A percentile compares a stretch with the other conserved stretches of the same genome.
Conservation (phyloP, 1,140 invertebrate species). For the Centruroides sculpturatus region DNA sequence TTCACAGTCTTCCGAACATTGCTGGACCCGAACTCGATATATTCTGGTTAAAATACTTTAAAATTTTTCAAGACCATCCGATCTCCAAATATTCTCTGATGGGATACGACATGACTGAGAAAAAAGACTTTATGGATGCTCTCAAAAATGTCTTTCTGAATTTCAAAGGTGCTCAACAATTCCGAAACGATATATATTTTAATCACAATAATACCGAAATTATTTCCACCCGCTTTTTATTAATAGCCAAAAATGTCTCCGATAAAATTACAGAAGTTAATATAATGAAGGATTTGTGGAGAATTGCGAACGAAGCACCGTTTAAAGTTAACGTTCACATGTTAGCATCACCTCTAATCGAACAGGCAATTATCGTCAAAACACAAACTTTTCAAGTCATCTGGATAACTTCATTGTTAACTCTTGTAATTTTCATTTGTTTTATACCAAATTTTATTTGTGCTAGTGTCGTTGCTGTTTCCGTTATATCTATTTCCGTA, state of each 20-base stretch:
- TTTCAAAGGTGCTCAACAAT: conserved; percentile 36
- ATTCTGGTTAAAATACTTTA: conserved; percentile 74
- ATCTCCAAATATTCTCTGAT: conserved; percentile 42
- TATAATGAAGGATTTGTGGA: conserved; percentile 62
- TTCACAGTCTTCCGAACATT: conserved; percentile 69
- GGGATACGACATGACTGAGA: conserved; percentile 53
- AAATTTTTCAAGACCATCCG: conserved; percentile 56
- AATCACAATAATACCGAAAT: conserved; percentile 57
- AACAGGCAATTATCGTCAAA: too few species aligned
- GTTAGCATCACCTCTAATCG: too few species aligned
- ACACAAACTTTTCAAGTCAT: too few species aligned
- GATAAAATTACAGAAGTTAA: conserved; percentile 79
- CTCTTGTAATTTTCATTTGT: too few species aligned
- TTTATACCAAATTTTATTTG: too few species aligned
- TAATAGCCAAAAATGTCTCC: conserved; percentile 76
- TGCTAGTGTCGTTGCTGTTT: too few species aligned
- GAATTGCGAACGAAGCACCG: too few species aligned
- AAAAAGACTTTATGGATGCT: conserved; percentile 53
- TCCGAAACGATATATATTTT: conserved; percentile 68
- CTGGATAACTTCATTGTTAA: too few species aligned
- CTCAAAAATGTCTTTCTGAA: conserved; percentile 44
- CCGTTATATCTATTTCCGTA: too few species aligned
- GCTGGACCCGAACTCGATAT: conserved; percentile 54
- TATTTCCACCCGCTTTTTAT: conserved; percentile 63
- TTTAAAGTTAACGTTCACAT: too few species aligned